phyloP scores from a whole-genome alignment of 2,113 vertebrate genomes.

The Pseudonaja textilis region DNA sequence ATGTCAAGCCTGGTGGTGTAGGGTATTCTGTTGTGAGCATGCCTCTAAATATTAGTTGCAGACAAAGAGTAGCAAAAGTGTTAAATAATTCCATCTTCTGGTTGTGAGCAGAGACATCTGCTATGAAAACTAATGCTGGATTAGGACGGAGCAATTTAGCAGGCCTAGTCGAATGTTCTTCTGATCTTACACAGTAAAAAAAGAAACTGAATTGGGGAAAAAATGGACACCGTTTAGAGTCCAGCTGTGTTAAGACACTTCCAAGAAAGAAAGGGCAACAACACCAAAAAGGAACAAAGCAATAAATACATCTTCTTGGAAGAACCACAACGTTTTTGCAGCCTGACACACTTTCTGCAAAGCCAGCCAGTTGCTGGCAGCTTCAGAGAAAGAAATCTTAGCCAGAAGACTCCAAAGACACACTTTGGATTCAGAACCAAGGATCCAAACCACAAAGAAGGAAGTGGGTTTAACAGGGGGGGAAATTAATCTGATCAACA shows the following conservation, averaged over 20 bases:
- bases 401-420: background rate
- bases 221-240: background rate
- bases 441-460: background rate
- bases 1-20: no score
- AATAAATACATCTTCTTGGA: background rate
- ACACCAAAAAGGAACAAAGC: background rate
- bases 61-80: background rate
- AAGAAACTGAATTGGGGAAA: background rate
- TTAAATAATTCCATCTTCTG: background rate
- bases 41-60: background rate
- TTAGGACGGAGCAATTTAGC: background rate
- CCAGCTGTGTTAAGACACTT: background rate
- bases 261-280: background rate
- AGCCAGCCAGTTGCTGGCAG: background rate
- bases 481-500: background rate
- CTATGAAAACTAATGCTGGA: background rate
- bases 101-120: background rate
- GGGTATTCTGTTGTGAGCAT: background rate
- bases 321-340: background rate
- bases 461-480: background rate
- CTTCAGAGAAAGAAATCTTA: no score
- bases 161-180: background rate
- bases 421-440: background rate
- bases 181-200: background rate
- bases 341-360: background rate